These are phyloP conservation scores for Nautilus pompilius DNA, from an alignment of 1,140 invertebrate species.

Conservation along the genomic window DNA sequence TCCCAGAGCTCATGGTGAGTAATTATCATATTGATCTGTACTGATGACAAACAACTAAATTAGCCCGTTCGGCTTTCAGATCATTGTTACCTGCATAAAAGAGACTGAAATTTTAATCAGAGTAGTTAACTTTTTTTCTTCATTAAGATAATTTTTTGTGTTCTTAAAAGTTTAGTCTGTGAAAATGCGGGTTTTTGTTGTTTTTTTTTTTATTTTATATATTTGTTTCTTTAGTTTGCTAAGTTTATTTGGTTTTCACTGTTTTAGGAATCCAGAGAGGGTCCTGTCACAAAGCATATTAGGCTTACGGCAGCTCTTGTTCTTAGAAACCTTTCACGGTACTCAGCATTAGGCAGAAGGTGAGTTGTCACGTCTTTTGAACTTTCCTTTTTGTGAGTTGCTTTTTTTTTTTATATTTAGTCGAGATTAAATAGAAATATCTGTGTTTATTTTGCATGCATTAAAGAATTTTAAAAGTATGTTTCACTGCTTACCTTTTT, in stretches of 20 bases:
- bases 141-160: too few species aligned
- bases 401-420: not conserved
- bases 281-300: slow-evolving; percentile 98
- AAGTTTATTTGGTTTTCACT: slow-evolving; percentile 7
- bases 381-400: not conserved
- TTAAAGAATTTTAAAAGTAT: too few species aligned
- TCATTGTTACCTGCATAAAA: too few species aligned
- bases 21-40: too few species aligned
- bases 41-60: too few species aligned
- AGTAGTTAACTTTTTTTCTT: too few species aligned
- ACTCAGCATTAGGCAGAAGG: slow-evolving; percentile 65
- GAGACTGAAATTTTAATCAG: too few species aligned
- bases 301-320: slow-evolving; percentile 93
- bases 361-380: slow-evolving; percentile 55
- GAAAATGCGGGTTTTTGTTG: not conserved
- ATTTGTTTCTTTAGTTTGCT: slow-evolving; percentile 49
- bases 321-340: slow-evolving; percentile 90
- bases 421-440: not conserved
- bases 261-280: slow-evolving; percentile 91
- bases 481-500: too few species aligned
- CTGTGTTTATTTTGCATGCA: too few species aligned
- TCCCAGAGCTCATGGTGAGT: slow-evolving; percentile 44
- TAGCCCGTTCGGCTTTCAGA: too few species aligned
- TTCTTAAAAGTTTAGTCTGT: too few species aligned
- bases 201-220: slow-evolving; percentile 42